Evolutionary conservation across 2,888 invertebrate genomes (phyloP).

Genomic region (Buathra laborator): DNA sequence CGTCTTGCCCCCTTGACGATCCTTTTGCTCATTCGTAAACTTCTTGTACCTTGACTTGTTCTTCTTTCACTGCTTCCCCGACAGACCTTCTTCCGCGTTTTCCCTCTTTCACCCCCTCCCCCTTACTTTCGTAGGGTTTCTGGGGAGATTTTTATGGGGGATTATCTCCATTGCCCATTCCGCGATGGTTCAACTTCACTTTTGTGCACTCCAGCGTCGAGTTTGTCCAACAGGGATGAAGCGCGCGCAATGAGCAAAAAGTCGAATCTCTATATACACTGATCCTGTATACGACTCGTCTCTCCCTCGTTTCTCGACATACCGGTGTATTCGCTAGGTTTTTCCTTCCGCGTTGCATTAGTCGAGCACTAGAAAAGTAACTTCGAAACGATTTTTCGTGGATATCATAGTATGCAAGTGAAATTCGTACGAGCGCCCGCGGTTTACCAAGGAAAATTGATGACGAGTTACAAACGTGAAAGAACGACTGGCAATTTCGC

Average conservation of each 20-base stretch:
- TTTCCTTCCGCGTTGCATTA: neutral
- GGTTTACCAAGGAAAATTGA: slow-evolving; percentile 49
- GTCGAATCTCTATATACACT: too few species aligned
- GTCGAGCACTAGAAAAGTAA: neutral
- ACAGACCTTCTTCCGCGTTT: slow-evolving; percentile 22
- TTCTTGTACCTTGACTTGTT: slow-evolving; percentile 36
- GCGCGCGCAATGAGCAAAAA: neutral
- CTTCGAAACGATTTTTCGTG: slow-evolving; percentile 17
- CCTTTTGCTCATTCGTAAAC: slow-evolving; percentile 34
- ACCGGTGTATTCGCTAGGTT: too few species aligned
- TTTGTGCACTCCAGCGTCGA: neutral
- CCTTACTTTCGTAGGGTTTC: neutral
- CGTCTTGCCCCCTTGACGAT: neutral
- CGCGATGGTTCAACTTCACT: slow-evolving; percentile 4
- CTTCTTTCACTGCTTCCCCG: slow-evolving; percentile 25
- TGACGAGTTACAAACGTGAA: slow-evolving; percentile 47
- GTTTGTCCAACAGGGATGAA: neutral
- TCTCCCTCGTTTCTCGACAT: too few species aligned
- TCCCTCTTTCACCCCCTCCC: slow-evolving; percentile 25
- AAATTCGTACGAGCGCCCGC: slow-evolving; percentile 40
- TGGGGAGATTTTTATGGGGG: slow-evolving; percentile 30
- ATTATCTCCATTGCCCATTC: slow-evolving; percentile 33
- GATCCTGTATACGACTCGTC: too few species aligned
- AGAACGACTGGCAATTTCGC: slow-evolving; percentile 33
- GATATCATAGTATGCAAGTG: slow-evolving; percentile 47